phyloP scores from a whole-genome alignment of 2,113 vertebrate genomes.

The Phrynocephalus versicolor region DNA sequence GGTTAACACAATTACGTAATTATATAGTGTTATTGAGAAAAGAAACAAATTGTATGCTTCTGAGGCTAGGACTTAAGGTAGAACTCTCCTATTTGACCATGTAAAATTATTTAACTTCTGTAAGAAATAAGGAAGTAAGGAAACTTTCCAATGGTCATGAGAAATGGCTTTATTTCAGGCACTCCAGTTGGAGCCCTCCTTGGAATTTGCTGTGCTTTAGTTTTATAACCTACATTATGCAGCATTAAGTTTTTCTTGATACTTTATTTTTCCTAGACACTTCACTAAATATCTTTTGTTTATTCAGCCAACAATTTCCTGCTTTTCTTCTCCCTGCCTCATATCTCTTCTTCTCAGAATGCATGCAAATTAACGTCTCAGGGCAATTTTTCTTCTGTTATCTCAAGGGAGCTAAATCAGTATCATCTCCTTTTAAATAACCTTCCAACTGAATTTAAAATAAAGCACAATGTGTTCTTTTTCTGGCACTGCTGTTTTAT shows the following conservation, averaged over 20 bases:
- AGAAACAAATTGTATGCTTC: too few species aligned
- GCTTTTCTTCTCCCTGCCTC: slow-evolving; percentile 15
- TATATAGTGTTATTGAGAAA: too few species aligned
- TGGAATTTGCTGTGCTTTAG: accelerated
- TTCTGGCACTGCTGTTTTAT: background rate
- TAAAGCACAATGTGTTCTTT: slow-evolving; percentile 10
- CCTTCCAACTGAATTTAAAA: slow-evolving; percentile 31
- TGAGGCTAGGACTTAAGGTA: too few species aligned
- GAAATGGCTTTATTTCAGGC: background rate
- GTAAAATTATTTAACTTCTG: background rate
- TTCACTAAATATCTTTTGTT: slow-evolving; percentile 11
- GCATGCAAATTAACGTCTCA: slow-evolving; percentile 18
- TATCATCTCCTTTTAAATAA: slow-evolving; percentile 36
- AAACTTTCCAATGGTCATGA: background rate
- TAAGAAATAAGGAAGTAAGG: background rate
- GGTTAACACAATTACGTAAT: too few species aligned
- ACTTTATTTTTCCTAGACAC: slow-evolving; percentile 18
- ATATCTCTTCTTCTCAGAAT: slow-evolving; percentile 7
- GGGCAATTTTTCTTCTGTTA: too few species aligned
- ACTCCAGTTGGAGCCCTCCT: slow-evolving; percentile 14
- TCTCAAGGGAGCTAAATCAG: slow-evolving; percentile 32
- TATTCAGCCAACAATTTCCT: slow-evolving; percentile 30
- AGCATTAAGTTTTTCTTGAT: background rate
- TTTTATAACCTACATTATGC: background rate
- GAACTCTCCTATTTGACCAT: background rate